Evolutionary conservation across 1,140 invertebrate genomes (phyloP), one percentile per base, ranked within the genome.

Genomic region (Asobara japonica): DNA sequence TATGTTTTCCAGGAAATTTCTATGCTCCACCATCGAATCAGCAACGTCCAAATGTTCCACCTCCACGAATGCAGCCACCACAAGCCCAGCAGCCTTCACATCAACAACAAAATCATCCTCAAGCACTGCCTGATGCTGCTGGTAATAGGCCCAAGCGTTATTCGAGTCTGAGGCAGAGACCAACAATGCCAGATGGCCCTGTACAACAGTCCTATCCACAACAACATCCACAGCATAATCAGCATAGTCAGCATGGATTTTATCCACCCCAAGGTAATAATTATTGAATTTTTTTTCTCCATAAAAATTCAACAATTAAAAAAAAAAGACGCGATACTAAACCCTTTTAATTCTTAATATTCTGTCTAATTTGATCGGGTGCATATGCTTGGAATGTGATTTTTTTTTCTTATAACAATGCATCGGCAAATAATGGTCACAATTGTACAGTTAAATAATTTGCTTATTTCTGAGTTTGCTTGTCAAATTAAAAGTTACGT

Each of bases 121-220:
- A 75, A n/a, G 77, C 77, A 31, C 81, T 79, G 30, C 82, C 87
- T 48, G 81, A 87, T 76, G 79, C 80, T 75, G 79, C 88, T 76
- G 82, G 86, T 68, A 89, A 87, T 74, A 85, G 90, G 80, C 90
- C 93, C n/a, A 94, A 94, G 80, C 88, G 93, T 6, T 94, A 94
- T 81, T 94, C 93, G 1, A 92, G 92, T 65, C 88, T 94, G 76
- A 86, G 93, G 71, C 92, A 93, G 80, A 88, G 93, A 30, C 89
- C 90, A 74, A 64, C 82, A 8, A 83, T 83, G 74, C 69, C 82
- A 3, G 83, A 88, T 41, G 82, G 80, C 71, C 80, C 84, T 13
- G 67, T 79, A 2, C 84, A 85, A 73, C 82, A 82, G 22, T 86
- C 83, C 78, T 86, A 79, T 69, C 83, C 82, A 30, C 79, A 86